Base-by-base conservation (phyloP, 2,797 vertebrate species). In the Dendrocincla tyrannina region DNA sequence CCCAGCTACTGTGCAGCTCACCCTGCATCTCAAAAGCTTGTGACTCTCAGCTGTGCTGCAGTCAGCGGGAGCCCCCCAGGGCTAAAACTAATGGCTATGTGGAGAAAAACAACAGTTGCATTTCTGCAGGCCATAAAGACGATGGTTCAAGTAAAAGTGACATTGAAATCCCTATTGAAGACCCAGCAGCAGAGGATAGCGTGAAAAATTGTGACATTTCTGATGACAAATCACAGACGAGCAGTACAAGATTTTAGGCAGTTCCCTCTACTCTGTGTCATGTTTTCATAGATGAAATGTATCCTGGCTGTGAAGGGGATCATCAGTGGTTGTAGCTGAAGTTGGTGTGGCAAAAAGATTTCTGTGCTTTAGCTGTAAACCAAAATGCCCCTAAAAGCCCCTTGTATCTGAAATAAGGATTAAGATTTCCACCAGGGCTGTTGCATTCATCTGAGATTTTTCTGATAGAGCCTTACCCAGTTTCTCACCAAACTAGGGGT, bases 1-100 rank as follows among this genome's bases (percentile, higher is more conserved):
- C 88, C 11, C 75, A 82, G 37, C 27, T 90, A 8, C 41, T 92
- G 20, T 98, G 98, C 86, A 97, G 82, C 88, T 91, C 96, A 0
- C 98, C 98, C 9, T 98, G 98, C 83, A 86, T 98, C 83, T 98
- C 97, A 28, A 87, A 80, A 66, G 39, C 85, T 33, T 98, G 98
- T 39, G 95, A 96, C 30, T 83, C 95, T 41, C 93, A 97, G 19
- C 84, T 98, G 64, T 98, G 98, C 91, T 98, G 98, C 94, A 97
- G 95, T 18, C 98, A 97, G 2, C 85, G 89, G 30, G 84, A 96
- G 5, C 32, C 72, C 9, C 67, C 93, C 0, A 74, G 85, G 84
- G 72, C 91, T 58, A 95, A 97, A 2, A 82, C 85, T 7, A 98
- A 98, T 3, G 97, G 97, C 89, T 97, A 59, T 3, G 52, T 60